These are phyloP conservation scores for Chiridota heheva DNA, from an alignment of 35 echinoderm and acorn worm species.

Conservation along the genomic window DNA sequence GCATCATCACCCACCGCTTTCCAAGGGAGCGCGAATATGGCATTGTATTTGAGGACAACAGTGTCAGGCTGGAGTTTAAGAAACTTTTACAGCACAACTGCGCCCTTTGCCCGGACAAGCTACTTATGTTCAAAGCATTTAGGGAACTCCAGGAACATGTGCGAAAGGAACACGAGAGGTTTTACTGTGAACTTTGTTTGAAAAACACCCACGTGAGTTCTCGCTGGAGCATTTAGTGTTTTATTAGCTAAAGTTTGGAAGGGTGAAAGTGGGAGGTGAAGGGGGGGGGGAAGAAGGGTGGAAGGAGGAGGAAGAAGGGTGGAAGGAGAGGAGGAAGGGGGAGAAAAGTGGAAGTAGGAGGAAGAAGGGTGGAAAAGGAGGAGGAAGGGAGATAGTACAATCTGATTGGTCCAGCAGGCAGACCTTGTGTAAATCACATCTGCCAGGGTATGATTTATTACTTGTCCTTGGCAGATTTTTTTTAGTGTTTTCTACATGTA, in stretches of 20 bases:
- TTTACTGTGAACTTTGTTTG: conserved; percentile 86
- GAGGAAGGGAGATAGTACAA: too few relatives aligned
- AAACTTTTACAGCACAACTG: conserved; percentile 58
- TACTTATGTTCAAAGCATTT: conserved; percentile 27
- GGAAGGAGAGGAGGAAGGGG: too few relatives aligned
- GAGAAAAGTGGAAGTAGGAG: too few relatives aligned
- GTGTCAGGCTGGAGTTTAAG: conserved; percentile 61
- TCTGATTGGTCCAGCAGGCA: too few relatives aligned
- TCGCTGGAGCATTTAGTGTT: neutral
- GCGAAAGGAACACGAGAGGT: conserved; percentile 81
- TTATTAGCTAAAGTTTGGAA: neutral
- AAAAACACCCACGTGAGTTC: conserved; percentile 65
- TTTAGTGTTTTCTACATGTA: too few relatives aligned
- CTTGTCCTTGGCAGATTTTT: too few relatives aligned
- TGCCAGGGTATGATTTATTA: too few relatives aligned
- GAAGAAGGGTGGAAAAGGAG: too few relatives aligned
- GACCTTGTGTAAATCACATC: too few relatives aligned
- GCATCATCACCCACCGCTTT: conserved; percentile 89
- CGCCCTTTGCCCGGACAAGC: conserved; percentile 24
- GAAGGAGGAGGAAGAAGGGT: too few relatives aligned
- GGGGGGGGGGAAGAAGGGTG: too few relatives aligned
- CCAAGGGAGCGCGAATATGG: conserved; percentile 62
- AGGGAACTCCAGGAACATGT: conserved; percentile 87
- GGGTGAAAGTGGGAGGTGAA: too few relatives aligned
- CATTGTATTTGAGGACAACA: conserved; percentile 64